Conservation (phyloP, 2,888 invertebrate species). For the Cylloceria caligata region DNA sequence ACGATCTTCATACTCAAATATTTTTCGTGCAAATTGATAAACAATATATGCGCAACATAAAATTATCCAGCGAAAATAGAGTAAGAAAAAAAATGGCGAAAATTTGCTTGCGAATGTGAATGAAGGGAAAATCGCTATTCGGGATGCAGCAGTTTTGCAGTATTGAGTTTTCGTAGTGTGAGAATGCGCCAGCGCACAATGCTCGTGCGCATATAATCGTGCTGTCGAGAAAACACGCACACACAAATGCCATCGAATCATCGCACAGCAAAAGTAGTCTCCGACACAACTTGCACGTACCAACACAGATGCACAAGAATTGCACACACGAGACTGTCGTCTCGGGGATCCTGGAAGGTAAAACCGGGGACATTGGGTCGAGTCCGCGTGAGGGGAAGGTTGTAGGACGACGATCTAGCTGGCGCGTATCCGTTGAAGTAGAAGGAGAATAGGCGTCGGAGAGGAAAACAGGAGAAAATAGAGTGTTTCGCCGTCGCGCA, state of each 20-base stretch:
- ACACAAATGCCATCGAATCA: constrained; percentile 26
- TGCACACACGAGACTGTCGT: constrained; percentile 45
- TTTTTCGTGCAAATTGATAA: too few relatives aligned
- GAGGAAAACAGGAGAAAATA: constrained; percentile 63
- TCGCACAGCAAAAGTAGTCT: neutral
- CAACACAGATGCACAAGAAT: constrained; percentile 39
- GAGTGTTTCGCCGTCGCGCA: constrained; percentile 66
- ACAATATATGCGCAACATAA: neutral
- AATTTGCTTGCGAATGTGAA: neutral
- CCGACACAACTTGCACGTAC: neutral
- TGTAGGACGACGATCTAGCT: constrained; percentile 27
- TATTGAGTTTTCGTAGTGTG: neutral
- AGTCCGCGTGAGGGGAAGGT: constrained; percentile 18
- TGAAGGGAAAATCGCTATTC: neutral
- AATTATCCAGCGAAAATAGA: neutral
- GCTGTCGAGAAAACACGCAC: constrained; percentile 33
- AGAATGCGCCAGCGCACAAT: constrained; percentile 30
- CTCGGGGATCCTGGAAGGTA: constrained; percentile 48
- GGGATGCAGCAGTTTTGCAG: constrained; percentile 5
- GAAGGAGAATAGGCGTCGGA: constrained; percentile 7
- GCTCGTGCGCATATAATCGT: constrained; percentile 26
- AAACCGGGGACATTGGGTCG: constrained; percentile 45
- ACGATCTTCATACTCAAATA: too few relatives aligned
- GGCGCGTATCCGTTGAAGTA: constrained; percentile 20
- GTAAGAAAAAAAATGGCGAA: neutral